Base-by-base conservation (phyloP, 2,888 invertebrate genomes). In the Habrosyne pyritoides region DNA sequence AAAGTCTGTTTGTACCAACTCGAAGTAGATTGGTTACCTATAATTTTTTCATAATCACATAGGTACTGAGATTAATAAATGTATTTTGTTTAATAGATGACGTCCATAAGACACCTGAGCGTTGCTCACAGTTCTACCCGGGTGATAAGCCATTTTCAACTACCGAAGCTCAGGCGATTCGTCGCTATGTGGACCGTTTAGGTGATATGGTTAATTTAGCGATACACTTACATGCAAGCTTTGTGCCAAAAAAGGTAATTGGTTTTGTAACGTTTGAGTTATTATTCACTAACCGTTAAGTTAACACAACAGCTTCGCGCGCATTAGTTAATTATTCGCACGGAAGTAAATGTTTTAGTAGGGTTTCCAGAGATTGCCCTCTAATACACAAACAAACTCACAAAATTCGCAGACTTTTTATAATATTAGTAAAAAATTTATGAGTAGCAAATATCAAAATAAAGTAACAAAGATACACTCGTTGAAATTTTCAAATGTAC, bases 221-320 rank as follows among this genome's bases (percentile, higher is more conserved):
- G 2, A 83, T 92, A 64, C 87, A 91, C 73, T 73, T 91, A 60
- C 86, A 91, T 66, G 87, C 89, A 10, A 91, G 89, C 64, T 91
- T 85, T 63, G 69, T 77, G 30, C 73, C 77, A 10, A 91, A 84
- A 71, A 92, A 90, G 85, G 91, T 82, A n/a, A n/a, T n/a, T n/a
- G n/a, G n/a, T n/a, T n/a, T n/a, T n/a, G n/a, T 47, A 5, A 46
- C 8, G 14, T 52, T 36, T n/a, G n/a, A 14, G 28, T 14, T 28
- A 50, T 18, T 22, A 14, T 24, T 18, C 5, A 14, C 18, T 24
- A 49, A 26, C n/a, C 5, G 8, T 10, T 2, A n/a, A 10, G 28
- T 21, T 33, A n/a, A 33, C n/a, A n/a, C n/a, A 33, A 33, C 33
- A n/a, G n/a, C 33, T n/a, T 33, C 4, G n/a, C n/a, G n/a, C n/a